Base-by-base conservation (phyloP, 1,140 invertebrate species). In the Drosophila auraria region DNA sequence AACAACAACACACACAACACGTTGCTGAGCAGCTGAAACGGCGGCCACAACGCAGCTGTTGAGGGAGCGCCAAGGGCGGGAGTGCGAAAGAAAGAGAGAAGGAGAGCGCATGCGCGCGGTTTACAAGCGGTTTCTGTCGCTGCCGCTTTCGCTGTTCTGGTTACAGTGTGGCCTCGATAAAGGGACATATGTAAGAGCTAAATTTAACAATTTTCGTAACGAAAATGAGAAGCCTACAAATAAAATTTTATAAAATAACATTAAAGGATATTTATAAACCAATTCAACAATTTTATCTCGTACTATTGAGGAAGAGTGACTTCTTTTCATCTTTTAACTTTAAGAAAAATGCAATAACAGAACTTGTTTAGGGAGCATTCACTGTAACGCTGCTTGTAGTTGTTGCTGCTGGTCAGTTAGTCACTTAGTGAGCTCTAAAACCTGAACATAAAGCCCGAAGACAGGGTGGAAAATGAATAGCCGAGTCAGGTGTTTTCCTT, bases 61-160 rank as follows among this genome's bases (percentile, higher is more conserved):
- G 45, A 80, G 40, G 60, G 61, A 47, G 54, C 38, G 9, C 17
- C 25, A 27, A 33, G 27, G 38, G 70, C 23, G 33, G 17, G 33
- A 56, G 47, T 11, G 27, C n/a, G 50, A 53, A 49, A 12, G 20
- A 60, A 23, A 44, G 53, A 56, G 53, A 44, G 33, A 44, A 57
- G 71, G 51, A 66, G 72, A 82, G 80, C 72, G 84, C 84, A 49
- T 75, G 84, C 81, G 84, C 84, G 84, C 78, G 65, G 73, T 25
- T 74, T 79, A 64, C 76, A 79, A 45, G 50, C 82, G 59, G 63
- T 80, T 78, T 62, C 56, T 40, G 58, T 49, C 65, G 50, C 64
- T 82, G 44, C 61, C 66, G 68, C 75, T 83, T 78, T 66, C 80
- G 40, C 68, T 56, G 61, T 72, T 80, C 58, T 63, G 5, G 7